These are phyloP conservation scores for Archegozetes longisetosus DNA, from an alignment of 1,140 invertebrate genomes.

Conservation along the genomic window DNA sequence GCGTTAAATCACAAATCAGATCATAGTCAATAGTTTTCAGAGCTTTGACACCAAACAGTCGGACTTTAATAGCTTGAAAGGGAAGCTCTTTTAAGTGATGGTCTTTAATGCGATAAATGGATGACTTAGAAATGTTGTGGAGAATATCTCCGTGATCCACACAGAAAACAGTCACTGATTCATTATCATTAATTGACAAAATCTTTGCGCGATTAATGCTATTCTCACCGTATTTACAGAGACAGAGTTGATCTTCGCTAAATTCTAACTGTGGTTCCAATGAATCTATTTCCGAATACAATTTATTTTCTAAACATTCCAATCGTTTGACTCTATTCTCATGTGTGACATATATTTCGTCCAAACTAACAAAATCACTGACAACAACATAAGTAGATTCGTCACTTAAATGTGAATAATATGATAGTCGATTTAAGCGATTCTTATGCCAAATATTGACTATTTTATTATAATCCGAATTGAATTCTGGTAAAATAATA, in stretches of 20 bases:
- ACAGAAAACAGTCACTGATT: not conserved
- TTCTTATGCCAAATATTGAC: not conserved
- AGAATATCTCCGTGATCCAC: not conserved
- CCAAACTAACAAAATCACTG: not conserved
- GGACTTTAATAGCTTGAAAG: slow-evolving; percentile 2
- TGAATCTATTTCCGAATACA: not conserved
- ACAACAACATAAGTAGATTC: not conserved
- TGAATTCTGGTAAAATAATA: not conserved
- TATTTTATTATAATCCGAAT: not conserved
- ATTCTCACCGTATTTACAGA: not conserved
- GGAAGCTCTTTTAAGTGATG: not conserved
- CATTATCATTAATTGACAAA: not conserved
- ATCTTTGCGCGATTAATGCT: not conserved
- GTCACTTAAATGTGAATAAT: not conserved
- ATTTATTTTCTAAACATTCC: not conserved
- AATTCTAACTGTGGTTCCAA: not conserved
- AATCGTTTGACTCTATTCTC: not conserved
- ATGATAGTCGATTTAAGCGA: not conserved
- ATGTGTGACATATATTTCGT: not conserved
- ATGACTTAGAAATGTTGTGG: not conserved
- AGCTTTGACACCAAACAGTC: not conserved
- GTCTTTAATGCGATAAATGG: not conserved
- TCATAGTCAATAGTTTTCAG: not conserved
- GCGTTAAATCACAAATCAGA: not conserved
- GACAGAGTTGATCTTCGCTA: not conserved